Percentiles rank a stretch among this genome's conserved stretches.
phyloP scores from a whole-genome alignment of 2,113 vertebrate genomes.

The Pelodiscus sinensis region DNA sequence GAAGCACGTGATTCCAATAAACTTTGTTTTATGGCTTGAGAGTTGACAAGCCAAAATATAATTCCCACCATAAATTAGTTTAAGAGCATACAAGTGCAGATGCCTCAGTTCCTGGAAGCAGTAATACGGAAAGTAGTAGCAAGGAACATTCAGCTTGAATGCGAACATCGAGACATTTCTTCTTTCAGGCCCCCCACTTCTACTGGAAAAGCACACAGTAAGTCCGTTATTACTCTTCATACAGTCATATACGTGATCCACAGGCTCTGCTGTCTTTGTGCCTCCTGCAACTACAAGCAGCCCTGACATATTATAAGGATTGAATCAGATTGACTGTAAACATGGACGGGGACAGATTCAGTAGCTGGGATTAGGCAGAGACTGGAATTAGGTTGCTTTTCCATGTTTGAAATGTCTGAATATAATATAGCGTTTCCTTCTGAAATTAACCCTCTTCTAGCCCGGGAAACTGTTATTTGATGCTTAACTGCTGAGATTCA shows the following conservation, averaged over 20 bases:
- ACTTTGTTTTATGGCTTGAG: constrained; percentile 99
- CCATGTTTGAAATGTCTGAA: fast-evolving
- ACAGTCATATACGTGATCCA: background rate
- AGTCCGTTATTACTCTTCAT: constrained; percentile 75
- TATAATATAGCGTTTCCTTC: background rate
- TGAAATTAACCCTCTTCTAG: background rate
- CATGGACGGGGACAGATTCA: background rate
- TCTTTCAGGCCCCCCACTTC: constrained; percentile 67
- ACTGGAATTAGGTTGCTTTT: background rate
- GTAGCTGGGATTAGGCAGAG: background rate
- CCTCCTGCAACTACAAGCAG: fast-evolving
- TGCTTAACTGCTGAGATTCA: background rate
- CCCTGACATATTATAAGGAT: background rate
- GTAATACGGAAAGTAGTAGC: constrained; percentile 85
- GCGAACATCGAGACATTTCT: constrained; percentile 73
- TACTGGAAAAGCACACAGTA: constrained; percentile 81
- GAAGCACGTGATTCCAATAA: constrained; percentile 99
- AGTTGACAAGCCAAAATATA: constrained; percentile 99
- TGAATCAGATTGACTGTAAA: background rate
- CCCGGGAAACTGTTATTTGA: fast-evolving
- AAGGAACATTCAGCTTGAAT: constrained; percentile 75
- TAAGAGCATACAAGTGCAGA: constrained; percentile 96
- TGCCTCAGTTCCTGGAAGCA: constrained; percentile 90
- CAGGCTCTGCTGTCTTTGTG: background rate
- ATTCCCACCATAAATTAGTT: constrained; percentile 99